These are phyloP conservation scores for Benitochromis conjunctus DNA, from an alignment of 2,113 vertebrate species.

Conservation along the genomic window DNA sequence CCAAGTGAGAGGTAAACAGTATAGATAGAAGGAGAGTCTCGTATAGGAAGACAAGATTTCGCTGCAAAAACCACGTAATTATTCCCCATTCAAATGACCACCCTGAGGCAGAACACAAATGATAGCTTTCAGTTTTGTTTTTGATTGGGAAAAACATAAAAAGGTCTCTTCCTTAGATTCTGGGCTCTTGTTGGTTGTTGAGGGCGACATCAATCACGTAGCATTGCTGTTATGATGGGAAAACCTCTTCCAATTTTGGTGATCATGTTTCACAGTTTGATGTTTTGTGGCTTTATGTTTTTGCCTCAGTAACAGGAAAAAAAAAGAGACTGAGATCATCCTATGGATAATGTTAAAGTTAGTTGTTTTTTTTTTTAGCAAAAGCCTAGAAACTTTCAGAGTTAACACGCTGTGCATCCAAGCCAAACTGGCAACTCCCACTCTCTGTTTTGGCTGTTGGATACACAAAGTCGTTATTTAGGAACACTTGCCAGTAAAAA, in stretches of 20 bases:
- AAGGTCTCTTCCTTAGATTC: constrained; percentile 37
- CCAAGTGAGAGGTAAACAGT: constrained; percentile 46
- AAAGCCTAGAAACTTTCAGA: not conserved
- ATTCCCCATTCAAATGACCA: constrained; percentile 59
- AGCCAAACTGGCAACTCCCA: not conserved
- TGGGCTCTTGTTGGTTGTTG: not conserved
- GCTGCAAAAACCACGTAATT: constrained; percentile 48
- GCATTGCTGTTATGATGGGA: not conserved
- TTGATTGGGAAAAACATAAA: constrained; percentile 45
- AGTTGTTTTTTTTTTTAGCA: not conserved
- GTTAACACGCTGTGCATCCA: not conserved
- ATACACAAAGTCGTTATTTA: not conserved
- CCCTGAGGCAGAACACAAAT: constrained; percentile 53
- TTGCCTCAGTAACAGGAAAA: not conserved
- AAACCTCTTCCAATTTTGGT: not conserved
- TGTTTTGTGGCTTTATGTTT: not conserved
- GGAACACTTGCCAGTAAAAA: not conserved
- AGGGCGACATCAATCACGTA: constrained; percentile 5
- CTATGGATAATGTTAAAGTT: not conserved
- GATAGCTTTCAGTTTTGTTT: constrained; percentile 56
- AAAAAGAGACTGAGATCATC: not conserved
- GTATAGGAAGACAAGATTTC: constrained; percentile 29
- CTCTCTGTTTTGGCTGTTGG: not conserved
- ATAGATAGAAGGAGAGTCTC: constrained; percentile 15
- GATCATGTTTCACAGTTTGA: constrained; percentile 11